These are phyloP conservation scores for Garra rufa DNA, from an alignment of 2,113 vertebrate species.

Conservation along the genomic window DNA sequence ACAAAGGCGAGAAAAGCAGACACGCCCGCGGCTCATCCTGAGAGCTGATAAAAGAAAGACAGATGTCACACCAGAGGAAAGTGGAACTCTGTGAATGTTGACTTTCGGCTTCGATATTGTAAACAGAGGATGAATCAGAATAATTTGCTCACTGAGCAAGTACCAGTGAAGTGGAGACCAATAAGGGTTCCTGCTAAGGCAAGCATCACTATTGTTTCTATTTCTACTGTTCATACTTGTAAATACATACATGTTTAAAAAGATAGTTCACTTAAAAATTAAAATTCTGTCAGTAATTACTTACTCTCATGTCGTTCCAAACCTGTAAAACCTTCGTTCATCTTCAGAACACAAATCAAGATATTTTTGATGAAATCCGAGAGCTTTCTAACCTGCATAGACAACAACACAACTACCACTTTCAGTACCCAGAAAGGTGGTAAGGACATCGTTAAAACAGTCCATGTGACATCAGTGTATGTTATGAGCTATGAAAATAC, in stretches of 20 bases:
- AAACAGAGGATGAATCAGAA: slow-evolving; percentile 27
- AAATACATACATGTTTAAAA: not conserved
- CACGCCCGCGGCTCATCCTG: slow-evolving; percentile 50
- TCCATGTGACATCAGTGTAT: too few relatives aligned
- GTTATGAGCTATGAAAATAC: too few relatives aligned
- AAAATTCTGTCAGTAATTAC: too few relatives aligned
- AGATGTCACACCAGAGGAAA: slow-evolving; percentile 52
- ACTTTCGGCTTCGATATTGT: slow-evolving; percentile 30
- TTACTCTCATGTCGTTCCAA: too few relatives aligned
- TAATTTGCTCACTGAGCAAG: not conserved
- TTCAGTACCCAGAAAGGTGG: too few relatives aligned
- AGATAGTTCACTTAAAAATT: too few relatives aligned
- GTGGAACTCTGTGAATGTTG: slow-evolving; percentile 49
- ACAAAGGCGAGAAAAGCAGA: slow-evolving; percentile 57
- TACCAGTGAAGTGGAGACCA: not conserved
- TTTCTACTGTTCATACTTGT: not conserved
- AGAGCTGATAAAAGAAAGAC: slow-evolving; percentile 59
- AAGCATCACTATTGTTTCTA: not conserved
- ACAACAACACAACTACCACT: too few relatives aligned
- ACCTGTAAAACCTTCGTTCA: too few relatives aligned
- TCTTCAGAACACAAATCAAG: too few relatives aligned
- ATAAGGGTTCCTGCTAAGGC: not conserved
- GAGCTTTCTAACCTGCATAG: too few relatives aligned
- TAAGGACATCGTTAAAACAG: too few relatives aligned
- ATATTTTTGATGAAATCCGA: too few relatives aligned